These are phyloP conservation scores for Gibbula magus DNA, from an alignment of 2,888 invertebrate genomes.

Conservation along the genomic window DNA sequence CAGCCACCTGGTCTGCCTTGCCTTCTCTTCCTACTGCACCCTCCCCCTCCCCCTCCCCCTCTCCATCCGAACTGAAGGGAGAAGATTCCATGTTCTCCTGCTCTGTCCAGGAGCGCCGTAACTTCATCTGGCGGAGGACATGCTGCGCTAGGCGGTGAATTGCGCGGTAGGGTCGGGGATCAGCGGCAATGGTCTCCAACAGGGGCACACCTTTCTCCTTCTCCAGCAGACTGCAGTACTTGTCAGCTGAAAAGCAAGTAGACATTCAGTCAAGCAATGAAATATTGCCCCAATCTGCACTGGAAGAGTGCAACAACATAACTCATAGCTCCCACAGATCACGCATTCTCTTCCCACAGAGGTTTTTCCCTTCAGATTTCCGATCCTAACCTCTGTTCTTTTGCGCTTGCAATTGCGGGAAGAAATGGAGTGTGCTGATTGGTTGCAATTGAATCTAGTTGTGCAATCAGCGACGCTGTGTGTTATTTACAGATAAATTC, in stretches of 20 bases:
- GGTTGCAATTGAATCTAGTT: no score
- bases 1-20: background rate
- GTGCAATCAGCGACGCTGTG: no score
- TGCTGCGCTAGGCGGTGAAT: slow-evolving; percentile 53
- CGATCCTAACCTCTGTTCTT: no score
- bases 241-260: slow-evolving; percentile 81
- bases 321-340: no score
- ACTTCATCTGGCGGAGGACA: slow-evolving; percentile 36
- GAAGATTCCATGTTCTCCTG: background rate
- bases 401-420: no score
- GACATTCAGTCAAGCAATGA: no score
- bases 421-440: no score
- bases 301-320: no score
- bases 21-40: background rate
- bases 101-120: background rate
- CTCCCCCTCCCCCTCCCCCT: slow-evolving; percentile 6
- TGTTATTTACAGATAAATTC: no score
- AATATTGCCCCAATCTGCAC: no score
- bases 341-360: no score
- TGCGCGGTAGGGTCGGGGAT: slow-evolving; percentile 45
- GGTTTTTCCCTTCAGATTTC: no score
- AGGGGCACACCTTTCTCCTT: slow-evolving; percentile 89
- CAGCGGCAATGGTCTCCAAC: slow-evolving; percentile 77
- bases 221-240: slow-evolving; percentile 92
- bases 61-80: background rate